Base-by-base conservation (phyloP, 2,888 invertebrate species). In the Crematogaster levior region DNA sequence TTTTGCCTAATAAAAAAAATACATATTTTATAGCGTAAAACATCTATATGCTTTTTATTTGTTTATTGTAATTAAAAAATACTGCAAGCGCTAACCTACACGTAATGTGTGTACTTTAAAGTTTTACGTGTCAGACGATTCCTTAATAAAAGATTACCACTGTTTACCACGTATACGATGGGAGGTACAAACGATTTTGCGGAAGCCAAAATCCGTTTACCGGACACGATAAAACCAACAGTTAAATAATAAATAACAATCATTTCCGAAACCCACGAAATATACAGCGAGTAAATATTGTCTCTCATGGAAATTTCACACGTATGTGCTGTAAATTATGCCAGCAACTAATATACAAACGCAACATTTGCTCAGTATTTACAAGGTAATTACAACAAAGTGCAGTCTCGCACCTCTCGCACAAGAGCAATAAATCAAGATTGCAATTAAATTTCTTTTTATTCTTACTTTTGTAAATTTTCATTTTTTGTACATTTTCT, bases 241-340 rank as follows among this genome's bases (percentile, higher is more conserved):
- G 21, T 46, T 68, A 43, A 56, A 68, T 58, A 40, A 65, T 65
- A 46, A 46, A 68, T 66, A 46, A 79, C 43, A 18, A 70, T 18
- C 30, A 34, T 79, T 58, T 70, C 30, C 24, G 18, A 43, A 56
- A 77, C 21, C 68, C 77, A 43, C 34, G 15, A 75, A 65, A 53
- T 43, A n/a, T 56, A 70, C 30, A 6, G 21, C 12, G 34, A 34
- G 18, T 56, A 68, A 68, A 68, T 79, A 68, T 68, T 46, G 21
- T 21, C 18, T 21, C 6, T 9, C 4, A 12, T 34, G 56, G 0
- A 30, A 53, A 56, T n/a, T 79, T 58, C 56, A 46, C 34, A 6
- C 18, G 21, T 18, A 5, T 27, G n/a, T 18, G 24, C 7, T 34
- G 12, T 37, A 43, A 58, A 56, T 79, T 68, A 43, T 46, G 34